These are phyloP conservation scores for Oligia strigilis DNA, from an alignment of 2,888 invertebrate species.

Conservation along the genomic window DNA sequence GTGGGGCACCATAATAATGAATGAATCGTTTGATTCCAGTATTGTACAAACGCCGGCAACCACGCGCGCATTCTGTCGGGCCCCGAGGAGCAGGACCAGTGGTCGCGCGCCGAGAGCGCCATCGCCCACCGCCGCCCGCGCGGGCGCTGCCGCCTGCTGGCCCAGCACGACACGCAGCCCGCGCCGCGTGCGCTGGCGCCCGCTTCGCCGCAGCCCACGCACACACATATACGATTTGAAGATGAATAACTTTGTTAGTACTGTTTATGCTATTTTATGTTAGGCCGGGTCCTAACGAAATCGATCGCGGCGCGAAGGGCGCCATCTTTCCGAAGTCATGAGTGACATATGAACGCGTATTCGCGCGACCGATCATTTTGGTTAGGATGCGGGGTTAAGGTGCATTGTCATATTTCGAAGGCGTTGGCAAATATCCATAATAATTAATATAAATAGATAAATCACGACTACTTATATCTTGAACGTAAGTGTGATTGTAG, in stretches of 20 bases:
- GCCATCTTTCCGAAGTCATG: too few species aligned
- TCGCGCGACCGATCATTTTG: not conserved
- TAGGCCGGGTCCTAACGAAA: not conserved
- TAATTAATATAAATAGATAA: not conserved
- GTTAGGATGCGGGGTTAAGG: too few species aligned
- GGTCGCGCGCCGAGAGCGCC: constrained; percentile 93
- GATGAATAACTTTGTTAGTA: constrained; percentile 76
- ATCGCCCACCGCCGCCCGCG: constrained; percentile 87
- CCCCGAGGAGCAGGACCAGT: constrained; percentile 94
- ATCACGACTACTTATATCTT: not conserved
- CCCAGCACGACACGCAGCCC: constrained; percentile 53
- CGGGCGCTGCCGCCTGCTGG: constrained; percentile 69
- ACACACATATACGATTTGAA: constrained; percentile 93
- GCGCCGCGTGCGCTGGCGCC: constrained; percentile 69
- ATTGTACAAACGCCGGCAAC: constrained; percentile 74
- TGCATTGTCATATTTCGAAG: not conserved
- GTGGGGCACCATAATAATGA: not conserved
- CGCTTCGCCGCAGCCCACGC: constrained; percentile 92
- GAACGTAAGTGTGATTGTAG: not conserved
- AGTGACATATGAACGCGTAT: not conserved
- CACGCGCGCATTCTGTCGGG: constrained; percentile 87
- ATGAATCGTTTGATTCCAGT: constrained; percentile 71
- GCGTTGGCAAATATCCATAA: not conserved
- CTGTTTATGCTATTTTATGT: not conserved
- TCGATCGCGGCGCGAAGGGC: too few species aligned